Conservation (phyloP, 2,797 vertebrate genomes). For the Lateolabrax maculatus region DNA sequence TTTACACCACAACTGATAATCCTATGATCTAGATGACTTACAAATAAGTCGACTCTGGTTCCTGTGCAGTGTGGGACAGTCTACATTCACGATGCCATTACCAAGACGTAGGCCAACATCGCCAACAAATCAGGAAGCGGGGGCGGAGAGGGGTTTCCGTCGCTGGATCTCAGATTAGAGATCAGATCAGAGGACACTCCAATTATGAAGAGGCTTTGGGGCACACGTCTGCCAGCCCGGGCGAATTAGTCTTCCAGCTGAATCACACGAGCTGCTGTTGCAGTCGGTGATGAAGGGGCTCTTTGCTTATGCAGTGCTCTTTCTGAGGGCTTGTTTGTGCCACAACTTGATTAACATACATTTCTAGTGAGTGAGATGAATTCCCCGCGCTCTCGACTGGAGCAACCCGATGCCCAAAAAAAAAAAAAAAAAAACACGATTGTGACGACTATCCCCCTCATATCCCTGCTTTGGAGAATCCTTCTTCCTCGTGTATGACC, state of each 20-base stretch:
- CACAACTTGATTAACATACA: conserved; percentile 57
- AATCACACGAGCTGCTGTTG: conserved; percentile 42
- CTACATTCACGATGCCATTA: background rate
- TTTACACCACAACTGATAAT: too few relatives aligned
- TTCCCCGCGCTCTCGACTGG: conserved; percentile 2
- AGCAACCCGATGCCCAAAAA: conserved; percentile 9
- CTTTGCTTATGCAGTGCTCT: conserved; percentile 49
- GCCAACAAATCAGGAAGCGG: conserved; percentile 13
- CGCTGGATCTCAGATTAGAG: conserved; percentile 43
- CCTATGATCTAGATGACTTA: background rate
- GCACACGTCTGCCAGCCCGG: conserved; percentile 33
- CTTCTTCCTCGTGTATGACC: background rate
- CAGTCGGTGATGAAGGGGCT: conserved; percentile 41
- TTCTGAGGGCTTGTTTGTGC: conserved; percentile 60
- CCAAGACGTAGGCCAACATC: background rate
- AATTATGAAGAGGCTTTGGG: conserved; percentile 54
- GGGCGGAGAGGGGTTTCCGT: conserved; percentile 2
- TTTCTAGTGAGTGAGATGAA: conserved; percentile 46
- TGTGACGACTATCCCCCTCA: background rate
- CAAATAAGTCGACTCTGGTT: background rate
- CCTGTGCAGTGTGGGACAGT: background rate
- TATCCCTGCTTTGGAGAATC: background rate
- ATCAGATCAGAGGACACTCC: conserved; percentile 59
- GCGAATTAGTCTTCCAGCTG: conserved; percentile 47
- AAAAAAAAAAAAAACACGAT: too few relatives aligned